Percentiles rank a stretch among this genome's conserved stretches.
Evolutionary conservation across 2,888 invertebrate species (phyloP).

Genomic region (Dasysyrphus albostriatus): DNA sequence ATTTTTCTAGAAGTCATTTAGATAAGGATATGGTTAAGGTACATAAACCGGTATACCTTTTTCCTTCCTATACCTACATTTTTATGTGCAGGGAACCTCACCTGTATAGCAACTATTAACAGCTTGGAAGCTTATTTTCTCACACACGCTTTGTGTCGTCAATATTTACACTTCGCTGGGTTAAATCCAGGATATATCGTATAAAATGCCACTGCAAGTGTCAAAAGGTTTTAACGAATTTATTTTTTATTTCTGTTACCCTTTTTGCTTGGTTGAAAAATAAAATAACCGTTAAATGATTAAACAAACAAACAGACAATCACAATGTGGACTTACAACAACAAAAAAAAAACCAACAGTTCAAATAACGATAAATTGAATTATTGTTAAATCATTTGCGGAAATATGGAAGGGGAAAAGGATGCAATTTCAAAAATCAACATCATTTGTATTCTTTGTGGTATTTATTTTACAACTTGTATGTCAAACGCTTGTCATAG

Average conservation of each 20-base stretch:
- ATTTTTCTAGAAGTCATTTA: no score
- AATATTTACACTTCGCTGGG: constrained; percentile 49
- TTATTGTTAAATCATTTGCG: no score
- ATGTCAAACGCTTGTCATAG: no score
- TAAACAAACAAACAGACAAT: neutral
- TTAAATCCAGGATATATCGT: constrained; percentile 26
- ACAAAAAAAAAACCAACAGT: neutral
- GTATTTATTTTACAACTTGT: no score
- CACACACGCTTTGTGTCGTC: constrained; percentile 42
- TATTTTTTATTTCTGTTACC: constrained; percentile 28
- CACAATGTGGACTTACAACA: neutral
- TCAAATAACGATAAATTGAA: neutral
- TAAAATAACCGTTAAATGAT: constrained; percentile 5
- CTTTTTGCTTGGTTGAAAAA: neutral
- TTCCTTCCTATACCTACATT: no score
- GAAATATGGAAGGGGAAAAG: no score
- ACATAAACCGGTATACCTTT: no score
- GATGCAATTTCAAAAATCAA: no score
- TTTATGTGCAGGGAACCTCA: no score
- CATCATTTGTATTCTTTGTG: no score
- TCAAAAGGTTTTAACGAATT: constrained; percentile 32
- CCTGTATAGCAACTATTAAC: no score
- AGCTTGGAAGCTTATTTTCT: neutral
- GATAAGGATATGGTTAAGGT: no score
- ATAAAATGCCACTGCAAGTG: constrained; percentile 55